phyloP scores from a whole-genome alignment of 2,797 vertebrate species.

The Capromys pilorides region DNA sequence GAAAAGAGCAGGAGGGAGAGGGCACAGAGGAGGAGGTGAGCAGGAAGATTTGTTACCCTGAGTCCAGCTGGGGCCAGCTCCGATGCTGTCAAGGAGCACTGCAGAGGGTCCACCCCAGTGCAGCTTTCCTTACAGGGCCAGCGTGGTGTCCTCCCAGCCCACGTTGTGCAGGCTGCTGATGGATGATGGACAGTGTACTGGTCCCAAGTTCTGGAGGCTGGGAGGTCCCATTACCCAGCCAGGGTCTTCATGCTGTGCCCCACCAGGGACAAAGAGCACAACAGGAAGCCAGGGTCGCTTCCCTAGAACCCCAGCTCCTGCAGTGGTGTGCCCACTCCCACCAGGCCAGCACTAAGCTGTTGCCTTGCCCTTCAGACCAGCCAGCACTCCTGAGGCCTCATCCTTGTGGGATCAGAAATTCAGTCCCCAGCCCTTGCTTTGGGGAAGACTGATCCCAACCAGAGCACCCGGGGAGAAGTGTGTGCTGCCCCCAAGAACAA shows the following conservation, averaged over 20 bases:
- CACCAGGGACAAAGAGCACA: background rate
- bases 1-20: background rate
- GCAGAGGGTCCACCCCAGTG: background rate
- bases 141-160: rapidly evolving
- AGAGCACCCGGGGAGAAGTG: background rate
- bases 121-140: background rate
- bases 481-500: background rate
- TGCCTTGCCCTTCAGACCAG: background rate
- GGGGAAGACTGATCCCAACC: background rate
- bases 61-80: background rate
- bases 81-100: too few relatives aligned
- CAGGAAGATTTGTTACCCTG: too few relatives aligned
- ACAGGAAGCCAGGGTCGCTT: background rate
- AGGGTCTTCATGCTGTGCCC: background rate
- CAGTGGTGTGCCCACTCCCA: background rate
- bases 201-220: background rate
- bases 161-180: background rate
- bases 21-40: background rate
- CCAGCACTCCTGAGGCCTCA: background rate
- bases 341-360: background rate
- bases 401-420: too few relatives aligned
- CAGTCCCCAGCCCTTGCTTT: background rate
- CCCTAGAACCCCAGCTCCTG: background rate
- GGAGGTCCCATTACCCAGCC: background rate
- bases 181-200: rapidly evolving